These are phyloP conservation scores for Spisula subtruncata DNA, from an alignment of 2,888 invertebrate genomes.

Conservation along the genomic window DNA sequence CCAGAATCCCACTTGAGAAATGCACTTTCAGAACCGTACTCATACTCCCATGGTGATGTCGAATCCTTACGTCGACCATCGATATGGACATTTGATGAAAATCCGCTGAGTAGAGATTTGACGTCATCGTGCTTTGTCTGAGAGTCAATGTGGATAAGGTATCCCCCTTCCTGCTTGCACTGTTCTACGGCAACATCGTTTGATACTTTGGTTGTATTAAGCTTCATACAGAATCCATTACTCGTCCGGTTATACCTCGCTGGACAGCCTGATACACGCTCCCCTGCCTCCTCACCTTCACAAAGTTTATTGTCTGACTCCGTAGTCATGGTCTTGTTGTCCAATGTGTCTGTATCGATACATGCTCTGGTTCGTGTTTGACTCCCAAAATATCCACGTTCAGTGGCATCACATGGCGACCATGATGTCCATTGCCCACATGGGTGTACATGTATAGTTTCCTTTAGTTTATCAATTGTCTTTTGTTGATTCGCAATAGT, in stretches of 20 bases:
- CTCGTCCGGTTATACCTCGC: background rate
- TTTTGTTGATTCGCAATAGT: too few species aligned
- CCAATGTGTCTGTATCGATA: background rate
- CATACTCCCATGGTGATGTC: background rate
- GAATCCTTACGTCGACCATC: constrained; percentile 22
- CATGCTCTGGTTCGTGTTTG: constrained; percentile 23
- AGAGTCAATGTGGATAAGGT: constrained; percentile 16
- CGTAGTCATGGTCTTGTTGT: background rate
- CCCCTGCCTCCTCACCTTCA: too few species aligned
- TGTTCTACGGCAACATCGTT: background rate
- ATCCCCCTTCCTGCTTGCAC: background rate
- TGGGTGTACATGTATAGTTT: background rate
- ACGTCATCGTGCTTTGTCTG: constrained; percentile 1
- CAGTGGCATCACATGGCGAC: background rate
- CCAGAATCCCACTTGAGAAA: background rate
- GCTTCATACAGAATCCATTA: constrained; percentile 25
- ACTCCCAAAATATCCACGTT: background rate
- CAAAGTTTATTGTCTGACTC: background rate
- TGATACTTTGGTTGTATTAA: background rate
- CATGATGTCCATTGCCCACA: constrained; percentile 30
- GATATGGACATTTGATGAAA: background rate
- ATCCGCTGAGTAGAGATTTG: background rate
- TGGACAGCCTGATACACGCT: background rate
- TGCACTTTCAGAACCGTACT: background rate
- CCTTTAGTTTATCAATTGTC: too few species aligned